phyloP scores from a whole-genome alignment of 2,888 invertebrate genomes.

The Nematopogon swammerdamellus region DNA sequence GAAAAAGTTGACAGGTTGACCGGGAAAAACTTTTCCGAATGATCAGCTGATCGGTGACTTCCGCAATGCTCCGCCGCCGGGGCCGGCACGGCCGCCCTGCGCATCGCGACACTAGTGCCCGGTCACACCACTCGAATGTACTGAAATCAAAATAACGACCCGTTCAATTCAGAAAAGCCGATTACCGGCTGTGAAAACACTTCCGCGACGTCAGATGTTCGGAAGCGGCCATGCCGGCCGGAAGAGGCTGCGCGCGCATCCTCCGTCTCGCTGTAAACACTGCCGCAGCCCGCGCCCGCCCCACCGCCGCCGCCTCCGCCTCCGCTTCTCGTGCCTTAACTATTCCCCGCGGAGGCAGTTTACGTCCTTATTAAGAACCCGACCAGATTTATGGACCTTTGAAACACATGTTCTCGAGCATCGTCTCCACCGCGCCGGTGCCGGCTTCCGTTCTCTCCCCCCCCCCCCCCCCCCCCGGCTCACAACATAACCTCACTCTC shows the following conservation, averaged over 20 bases:
- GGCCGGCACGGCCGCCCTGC: too few species aligned
- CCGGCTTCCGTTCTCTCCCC: constrained; percentile 18
- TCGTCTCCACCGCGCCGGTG: constrained; percentile 26
- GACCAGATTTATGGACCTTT: not conserved
- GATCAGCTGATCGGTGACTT: not conserved
- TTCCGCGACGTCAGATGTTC: constrained; percentile 39
- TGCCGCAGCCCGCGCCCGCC: constrained; percentile 22
- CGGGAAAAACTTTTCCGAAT: not conserved
- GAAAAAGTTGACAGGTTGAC: not conserved
- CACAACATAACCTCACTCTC: constrained; percentile 54
- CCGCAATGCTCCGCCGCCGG: too few species aligned
- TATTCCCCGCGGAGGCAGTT: not conserved
- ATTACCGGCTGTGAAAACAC: not conserved
- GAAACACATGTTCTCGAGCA: not conserved
- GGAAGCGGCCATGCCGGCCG: constrained; percentile 43
- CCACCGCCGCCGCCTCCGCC: constrained; percentile 25
- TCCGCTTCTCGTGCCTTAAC: constrained; percentile 38
- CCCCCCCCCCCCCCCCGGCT: constrained; percentile 43
- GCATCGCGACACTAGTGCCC: not conserved
- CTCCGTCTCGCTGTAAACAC: constrained; percentile 15
- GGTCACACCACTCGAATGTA: not conserved
- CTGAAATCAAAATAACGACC: not conserved
- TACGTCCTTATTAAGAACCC: not conserved
- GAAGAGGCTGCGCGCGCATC: constrained; percentile 42
- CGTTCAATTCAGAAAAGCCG: not conserved